phyloP scores from a whole-genome alignment of 2,113 vertebrate genomes.

The Xenus cinereus region DNA sequence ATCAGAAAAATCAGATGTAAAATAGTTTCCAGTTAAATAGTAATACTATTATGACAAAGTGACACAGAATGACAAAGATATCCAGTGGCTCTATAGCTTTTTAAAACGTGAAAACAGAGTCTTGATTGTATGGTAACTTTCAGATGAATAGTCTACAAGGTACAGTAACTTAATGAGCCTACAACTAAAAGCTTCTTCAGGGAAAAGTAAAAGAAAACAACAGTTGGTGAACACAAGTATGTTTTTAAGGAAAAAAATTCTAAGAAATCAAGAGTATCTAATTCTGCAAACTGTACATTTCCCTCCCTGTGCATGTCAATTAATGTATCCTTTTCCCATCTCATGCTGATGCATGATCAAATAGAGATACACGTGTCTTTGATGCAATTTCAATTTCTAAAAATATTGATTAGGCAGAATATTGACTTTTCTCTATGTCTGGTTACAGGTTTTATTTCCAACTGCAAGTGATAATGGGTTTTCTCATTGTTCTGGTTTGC shows the following conservation, averaged over 20 bases:
- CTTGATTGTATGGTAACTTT: slow-evolving; percentile 20
- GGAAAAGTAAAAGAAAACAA: background rate
- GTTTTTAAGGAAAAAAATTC: background rate
- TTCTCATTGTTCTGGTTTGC: background rate
- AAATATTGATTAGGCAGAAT: background rate
- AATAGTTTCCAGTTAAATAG: slow-evolving; percentile 12
- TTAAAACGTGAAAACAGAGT: slow-evolving; percentile 16
- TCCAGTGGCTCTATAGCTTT: slow-evolving; percentile 4
- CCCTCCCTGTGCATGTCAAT: background rate
- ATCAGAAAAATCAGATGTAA: background rate
- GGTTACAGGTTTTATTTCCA: background rate
- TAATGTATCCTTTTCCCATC: background rate
- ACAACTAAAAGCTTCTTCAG: background rate
- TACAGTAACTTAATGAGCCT: slow-evolving; percentile 9
- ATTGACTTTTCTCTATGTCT: background rate
- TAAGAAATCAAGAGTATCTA: background rate
- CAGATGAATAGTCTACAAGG: background rate
- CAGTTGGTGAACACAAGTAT: background rate
- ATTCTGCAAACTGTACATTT: background rate
- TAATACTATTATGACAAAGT: slow-evolving; percentile 4
- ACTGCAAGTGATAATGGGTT: background rate
- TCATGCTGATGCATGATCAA: background rate
- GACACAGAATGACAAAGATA: background rate
- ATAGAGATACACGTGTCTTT: background rate
- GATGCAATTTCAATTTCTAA: background rate